Evolutionary conservation across 2,888 invertebrate genomes (phyloP).

Genomic region (Cosmopolites sordidus): DNA sequence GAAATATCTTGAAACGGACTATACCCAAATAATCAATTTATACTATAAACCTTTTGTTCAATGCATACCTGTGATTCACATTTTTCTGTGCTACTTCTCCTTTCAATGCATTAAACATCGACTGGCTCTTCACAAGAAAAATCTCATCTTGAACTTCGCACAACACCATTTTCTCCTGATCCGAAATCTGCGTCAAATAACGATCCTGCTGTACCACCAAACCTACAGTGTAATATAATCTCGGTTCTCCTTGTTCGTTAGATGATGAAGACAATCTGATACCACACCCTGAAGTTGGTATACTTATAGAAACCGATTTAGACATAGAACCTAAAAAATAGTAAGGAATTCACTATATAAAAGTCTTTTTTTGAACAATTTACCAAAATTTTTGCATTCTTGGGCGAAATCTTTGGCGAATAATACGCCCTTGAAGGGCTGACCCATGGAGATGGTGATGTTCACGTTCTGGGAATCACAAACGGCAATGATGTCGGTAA

Average conservation of each 20-base stretch:
- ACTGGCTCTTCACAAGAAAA: conserved; percentile 55
- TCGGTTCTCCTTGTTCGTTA: conserved; percentile 48
- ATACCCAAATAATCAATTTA: no score
- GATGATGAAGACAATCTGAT: conserved; percentile 56
- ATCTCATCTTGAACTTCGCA: conserved; percentile 58
- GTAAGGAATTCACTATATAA: background rate
- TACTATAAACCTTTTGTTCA: no score
- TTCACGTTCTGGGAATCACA: conserved; percentile 63
- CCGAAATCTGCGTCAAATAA: conserved; percentile 67
- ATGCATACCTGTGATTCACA: conserved; percentile 32
- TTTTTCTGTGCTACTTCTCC: conserved; percentile 13
- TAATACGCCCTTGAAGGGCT: conserved; percentile 66
- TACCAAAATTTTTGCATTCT: conserved; percentile 64
- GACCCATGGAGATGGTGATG: conserved; percentile 57
- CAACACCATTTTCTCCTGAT: conserved; percentile 61
- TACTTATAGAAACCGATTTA: conserved; percentile 43
- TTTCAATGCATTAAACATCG: conserved; percentile 51
- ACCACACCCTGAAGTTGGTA: conserved; percentile 66
- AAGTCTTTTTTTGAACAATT: conserved; percentile 21
- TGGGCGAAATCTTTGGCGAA: conserved; percentile 73
- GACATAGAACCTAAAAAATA: conserved; percentile 33
- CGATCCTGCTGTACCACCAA: conserved; percentile 72
- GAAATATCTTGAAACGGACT: no score
- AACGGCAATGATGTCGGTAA: conserved; percentile 56
- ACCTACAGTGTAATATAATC: conserved; percentile 62